Conservation (phyloP, 2,113 vertebrate genomes). For the Hemicordylus capensis region DNA sequence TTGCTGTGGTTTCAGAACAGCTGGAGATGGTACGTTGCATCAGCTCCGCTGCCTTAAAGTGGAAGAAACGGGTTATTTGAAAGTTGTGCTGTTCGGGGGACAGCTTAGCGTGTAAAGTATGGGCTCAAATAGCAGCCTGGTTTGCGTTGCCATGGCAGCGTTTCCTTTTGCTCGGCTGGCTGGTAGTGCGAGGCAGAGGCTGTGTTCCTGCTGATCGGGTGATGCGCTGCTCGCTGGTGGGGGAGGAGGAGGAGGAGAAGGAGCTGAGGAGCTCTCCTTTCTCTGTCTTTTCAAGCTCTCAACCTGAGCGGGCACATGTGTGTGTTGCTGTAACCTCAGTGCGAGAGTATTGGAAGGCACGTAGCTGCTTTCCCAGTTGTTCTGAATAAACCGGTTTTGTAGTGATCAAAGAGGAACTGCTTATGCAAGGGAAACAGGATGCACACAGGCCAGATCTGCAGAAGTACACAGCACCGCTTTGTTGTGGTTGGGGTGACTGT, state of each 20-base stretch:
- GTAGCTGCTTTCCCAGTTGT: neutral
- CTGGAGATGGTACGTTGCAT: neutral
- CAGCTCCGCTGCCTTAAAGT: neutral
- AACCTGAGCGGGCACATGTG: neutral
- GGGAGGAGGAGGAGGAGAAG: neutral
- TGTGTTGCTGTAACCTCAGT: neutral
- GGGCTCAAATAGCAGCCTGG: constrained; percentile 83
- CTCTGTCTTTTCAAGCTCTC: constrained; percentile 24
- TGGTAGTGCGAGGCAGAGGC: constrained; percentile 85
- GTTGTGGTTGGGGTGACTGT: neutral
- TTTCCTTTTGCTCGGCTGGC: constrained; percentile 83
- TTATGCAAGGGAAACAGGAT: constrained; percentile 7
- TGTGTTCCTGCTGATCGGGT: constrained; percentile 65
- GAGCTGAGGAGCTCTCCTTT: neutral
- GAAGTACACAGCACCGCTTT: neutral
- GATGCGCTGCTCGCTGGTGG: neutral
- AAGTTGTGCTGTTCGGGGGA: constrained; percentile 19
- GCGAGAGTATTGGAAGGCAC: neutral
- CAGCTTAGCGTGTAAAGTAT: constrained; percentile 41
- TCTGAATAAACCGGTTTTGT: neutral
- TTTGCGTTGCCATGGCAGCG: constrained; percentile 87
- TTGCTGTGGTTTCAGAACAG: neutral
- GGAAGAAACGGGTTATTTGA: neutral
- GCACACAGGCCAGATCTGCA: neutral
- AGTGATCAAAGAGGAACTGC: neutral